Conservation (phyloP, 2,888 invertebrate species). For the Drosophila atripex region DNA sequence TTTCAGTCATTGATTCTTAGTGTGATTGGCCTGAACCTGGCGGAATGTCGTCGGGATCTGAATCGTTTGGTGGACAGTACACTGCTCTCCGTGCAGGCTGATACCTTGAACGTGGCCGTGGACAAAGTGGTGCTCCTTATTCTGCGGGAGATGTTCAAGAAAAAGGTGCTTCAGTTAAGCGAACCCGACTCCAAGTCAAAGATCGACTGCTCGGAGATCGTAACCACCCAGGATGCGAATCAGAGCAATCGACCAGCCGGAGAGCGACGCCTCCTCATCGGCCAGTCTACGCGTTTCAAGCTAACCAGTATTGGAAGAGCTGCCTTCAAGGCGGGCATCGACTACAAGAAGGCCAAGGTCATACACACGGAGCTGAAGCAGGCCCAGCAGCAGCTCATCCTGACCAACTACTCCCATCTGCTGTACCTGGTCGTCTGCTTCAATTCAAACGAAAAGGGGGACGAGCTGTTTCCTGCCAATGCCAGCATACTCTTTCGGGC, state of each 20-base stretch:
- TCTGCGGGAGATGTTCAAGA: constrained; percentile 82
- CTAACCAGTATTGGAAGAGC: constrained; percentile 90
- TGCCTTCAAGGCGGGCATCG: constrained; percentile 94
- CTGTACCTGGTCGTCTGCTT: constrained; percentile 89
- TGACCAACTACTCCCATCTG: constrained; percentile 92
- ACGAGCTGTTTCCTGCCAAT: constrained; percentile 88
- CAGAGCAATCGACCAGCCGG: constrained; percentile 42
- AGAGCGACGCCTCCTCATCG: constrained; percentile 77
- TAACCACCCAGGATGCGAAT: constrained; percentile 80
- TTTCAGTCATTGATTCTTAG: constrained; percentile 87
- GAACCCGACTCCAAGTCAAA: constrained; percentile 41
- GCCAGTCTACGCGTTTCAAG: constrained; percentile 84
- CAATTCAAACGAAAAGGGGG: constrained; percentile 83
- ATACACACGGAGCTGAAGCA: constrained; percentile 90
- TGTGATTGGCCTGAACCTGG: constrained; percentile 88
- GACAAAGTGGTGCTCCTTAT: constrained; percentile 76
- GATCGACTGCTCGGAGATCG: constrained; percentile 67
- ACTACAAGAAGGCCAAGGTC: constrained; percentile 88
- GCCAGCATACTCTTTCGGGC: constrained; percentile 82
- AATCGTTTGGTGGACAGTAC: constrained; percentile 86
- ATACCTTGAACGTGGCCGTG: constrained; percentile 76
- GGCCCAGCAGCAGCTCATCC: constrained; percentile 90
- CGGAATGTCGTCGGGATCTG: constrained; percentile 85
- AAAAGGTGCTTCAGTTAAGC: constrained; percentile 79
- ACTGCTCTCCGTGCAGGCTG: constrained; percentile 88